Percentiles rank a stretch among this genome's conserved stretches.
Conservation (phyloP, 2,113 vertebrate species). For the Ophiodon elongatus region DNA sequence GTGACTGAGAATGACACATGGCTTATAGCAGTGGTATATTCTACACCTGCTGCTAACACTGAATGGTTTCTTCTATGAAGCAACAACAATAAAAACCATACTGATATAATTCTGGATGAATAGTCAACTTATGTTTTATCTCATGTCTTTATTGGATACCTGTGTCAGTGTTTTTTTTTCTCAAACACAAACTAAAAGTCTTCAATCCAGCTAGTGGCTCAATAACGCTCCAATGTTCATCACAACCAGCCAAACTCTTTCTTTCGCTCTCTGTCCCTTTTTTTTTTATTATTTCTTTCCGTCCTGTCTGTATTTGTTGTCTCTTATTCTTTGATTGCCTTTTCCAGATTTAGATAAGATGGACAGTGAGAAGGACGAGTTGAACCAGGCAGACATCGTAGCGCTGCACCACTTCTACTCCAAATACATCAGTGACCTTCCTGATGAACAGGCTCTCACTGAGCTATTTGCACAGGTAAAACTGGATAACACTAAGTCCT, state of each 20-base stretch:
- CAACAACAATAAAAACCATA: neutral
- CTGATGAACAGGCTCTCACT: slow-evolving; percentile 86
- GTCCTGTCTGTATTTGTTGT: neutral
- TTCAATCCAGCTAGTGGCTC: neutral
- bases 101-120: neutral
- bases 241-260: neutral
- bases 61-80: neutral
- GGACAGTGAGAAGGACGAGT: slow-evolving; percentile 95
- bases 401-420: slow-evolving; percentile 96
- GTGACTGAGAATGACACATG: slow-evolving; percentile 52
- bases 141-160: neutral
- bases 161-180: neutral
- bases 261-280: neutral
- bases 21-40: slow-evolving; percentile 6
- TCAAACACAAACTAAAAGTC: neutral
- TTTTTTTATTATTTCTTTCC: neutral
- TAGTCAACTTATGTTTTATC: neutral
- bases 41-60: neutral
- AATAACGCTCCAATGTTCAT: neutral
- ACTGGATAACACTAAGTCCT: neutral
- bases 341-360: slow-evolving; percentile 93
- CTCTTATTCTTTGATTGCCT: neutral
- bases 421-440: slow-evolving; percentile 90
- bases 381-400: slow-evolving; percentile 93
- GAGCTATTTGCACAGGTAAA: slow-evolving; percentile 94